Evolutionary conservation across 1,140 invertebrate genomes (phyloP).

Genomic region (Dendrolimus kikuchii): DNA sequence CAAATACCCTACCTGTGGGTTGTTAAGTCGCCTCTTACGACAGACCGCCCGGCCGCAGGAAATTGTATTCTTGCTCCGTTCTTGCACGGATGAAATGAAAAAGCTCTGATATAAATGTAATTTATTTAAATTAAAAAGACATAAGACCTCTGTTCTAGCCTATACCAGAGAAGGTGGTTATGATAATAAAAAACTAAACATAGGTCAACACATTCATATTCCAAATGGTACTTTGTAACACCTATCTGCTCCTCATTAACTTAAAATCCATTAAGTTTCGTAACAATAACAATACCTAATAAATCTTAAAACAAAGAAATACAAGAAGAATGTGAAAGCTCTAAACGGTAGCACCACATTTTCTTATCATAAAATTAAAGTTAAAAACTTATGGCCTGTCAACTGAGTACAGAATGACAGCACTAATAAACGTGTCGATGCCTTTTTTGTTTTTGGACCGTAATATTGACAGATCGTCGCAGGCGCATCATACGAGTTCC

Average conservation of each 20-base stretch:
- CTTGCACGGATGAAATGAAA: no score
- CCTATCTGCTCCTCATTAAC: neutral
- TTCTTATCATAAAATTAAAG: constrained; percentile 63
- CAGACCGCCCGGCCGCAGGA: no score
- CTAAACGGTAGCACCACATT: constrained; percentile 26
- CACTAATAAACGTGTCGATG: constrained; percentile 62
- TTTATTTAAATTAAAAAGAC: no score
- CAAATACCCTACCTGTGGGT: no score
- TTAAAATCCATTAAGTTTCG: constrained; percentile 1
- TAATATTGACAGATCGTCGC: neutral
- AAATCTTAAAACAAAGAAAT: no score
- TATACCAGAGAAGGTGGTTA: no score
- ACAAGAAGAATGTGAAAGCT: constrained; percentile 24
- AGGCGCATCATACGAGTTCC: constrained; percentile 35
- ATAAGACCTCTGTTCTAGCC: no score
- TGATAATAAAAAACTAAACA: no score
- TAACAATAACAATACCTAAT: neutral
- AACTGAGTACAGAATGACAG: constrained; percentile 42
- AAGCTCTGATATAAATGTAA: no score
- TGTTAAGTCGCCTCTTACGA: no score
- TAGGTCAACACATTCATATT: neutral
- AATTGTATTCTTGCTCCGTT: no score
- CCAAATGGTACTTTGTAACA: neutral
- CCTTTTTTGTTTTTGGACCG: constrained; percentile 30
- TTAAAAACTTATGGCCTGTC: constrained; percentile 53